Base-by-base conservation (phyloP, 2,888 invertebrate genomes). In the Pandemis heparana region DNA sequence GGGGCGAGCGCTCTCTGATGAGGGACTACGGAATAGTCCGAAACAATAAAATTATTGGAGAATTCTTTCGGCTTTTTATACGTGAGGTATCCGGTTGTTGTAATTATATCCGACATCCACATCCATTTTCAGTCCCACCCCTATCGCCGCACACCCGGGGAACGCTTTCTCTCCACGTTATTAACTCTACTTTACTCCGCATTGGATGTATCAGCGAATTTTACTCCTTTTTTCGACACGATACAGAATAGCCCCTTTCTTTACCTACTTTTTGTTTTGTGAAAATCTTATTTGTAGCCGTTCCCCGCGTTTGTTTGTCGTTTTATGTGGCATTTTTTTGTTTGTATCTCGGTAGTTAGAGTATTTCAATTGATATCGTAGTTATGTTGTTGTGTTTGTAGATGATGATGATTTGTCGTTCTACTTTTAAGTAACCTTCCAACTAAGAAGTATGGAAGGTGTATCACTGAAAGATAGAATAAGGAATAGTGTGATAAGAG, bases 121-220 rank as follows among this genome's bases (percentile, higher is more conserved):
- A 39, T 38, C 16, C 18, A 12, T 18, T 5, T 16, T 39, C 46
- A 9, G 0, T 18, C 38, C 61, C 18, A 16, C 14, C 46, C 14
- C 48, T 61, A 69, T 8, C 16, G 38, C 18, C 46, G 46, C 41
- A 48, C 16, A 9, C 38, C 39, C 61, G 39, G 46, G 59, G 32
- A 61, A 48, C 38, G 48, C 61, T 39, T 39, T 38, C 16, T 46
- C 60, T 60, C 48, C 48, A 48, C 51, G 18, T 61, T 69, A 69
- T 69, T 61, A 51, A 69, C 39, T 61, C 48, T 69, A 48, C 61
- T 67, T 67, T 61, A 60, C 61, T 48, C 69, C 46, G 60, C 48
- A 5, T 18, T 14, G 38, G 48, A 59, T 61, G 48, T 61, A 69
- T 61, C 69, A 61, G 61, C 51, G 38, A 61, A 69, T 61, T 48